A percentile compares a stretch with the other conserved stretches of the same genome.
These are phyloP conservation scores for Sebastes taczanowskii DNA, from an alignment of 2,797 vertebrate genomes.

Conservation along the genomic window DNA sequence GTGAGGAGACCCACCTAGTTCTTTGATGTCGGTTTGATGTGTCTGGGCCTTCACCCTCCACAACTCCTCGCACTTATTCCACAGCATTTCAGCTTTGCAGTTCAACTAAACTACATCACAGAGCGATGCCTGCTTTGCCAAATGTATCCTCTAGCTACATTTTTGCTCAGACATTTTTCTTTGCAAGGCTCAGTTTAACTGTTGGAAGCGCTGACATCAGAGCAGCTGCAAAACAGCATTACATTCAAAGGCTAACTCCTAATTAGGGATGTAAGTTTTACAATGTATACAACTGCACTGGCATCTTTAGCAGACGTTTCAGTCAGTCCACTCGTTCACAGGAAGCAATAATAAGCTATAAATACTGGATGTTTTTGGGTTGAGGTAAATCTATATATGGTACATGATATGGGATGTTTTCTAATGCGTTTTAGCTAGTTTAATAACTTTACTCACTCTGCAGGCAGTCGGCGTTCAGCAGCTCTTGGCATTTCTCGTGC, in stretches of 20 bases:
- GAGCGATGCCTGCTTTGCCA: neutral
- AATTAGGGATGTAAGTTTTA: neutral
- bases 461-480: conserved; percentile 96
- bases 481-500: conserved; percentile 98
- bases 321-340: neutral
- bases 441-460: conserved; percentile 82
- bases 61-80: neutral
- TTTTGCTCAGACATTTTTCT: neutral
- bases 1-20: no score
- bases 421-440: neutral
- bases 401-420: neutral
- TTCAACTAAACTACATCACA: no score
- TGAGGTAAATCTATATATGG: neutral
- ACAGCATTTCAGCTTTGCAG: neutral
- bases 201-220: neutral
- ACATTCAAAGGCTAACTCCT: neutral
- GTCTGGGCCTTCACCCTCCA: neutral
- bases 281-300: no score
- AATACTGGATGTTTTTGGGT: neutral
- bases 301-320: neutral
- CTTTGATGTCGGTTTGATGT: no score
- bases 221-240: neutral
- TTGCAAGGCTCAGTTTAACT: neutral
- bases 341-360: neutral
- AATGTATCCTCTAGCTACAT: neutral